These are phyloP conservation scores for Eriocheir sinensis DNA, from an alignment of 1,140 invertebrate genomes.

Conservation along the genomic window DNA sequence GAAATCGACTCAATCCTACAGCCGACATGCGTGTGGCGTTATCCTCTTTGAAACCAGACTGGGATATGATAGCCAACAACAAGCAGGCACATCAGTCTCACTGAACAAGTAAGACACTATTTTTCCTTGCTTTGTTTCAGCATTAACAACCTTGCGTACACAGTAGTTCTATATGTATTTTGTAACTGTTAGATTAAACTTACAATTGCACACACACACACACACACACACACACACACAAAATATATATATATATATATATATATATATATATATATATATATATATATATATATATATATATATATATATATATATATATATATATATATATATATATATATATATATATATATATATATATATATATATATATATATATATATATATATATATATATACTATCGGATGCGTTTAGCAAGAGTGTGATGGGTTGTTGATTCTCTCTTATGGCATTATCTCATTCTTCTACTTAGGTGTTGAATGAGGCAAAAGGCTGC, in stretches of 20 bases:
- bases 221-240: too few species aligned
- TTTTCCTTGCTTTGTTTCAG: constrained; percentile 46
- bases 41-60: constrained; percentile 56
- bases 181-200: neutral
- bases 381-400: constrained; percentile 43
- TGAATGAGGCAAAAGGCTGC: too few species aligned
- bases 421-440: neutral
- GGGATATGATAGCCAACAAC: constrained; percentile 28
- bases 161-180: neutral
- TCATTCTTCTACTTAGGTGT: too few species aligned
- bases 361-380: constrained; percentile 45
- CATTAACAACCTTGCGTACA: too few species aligned
- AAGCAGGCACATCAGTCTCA: constrained; percentile 41
- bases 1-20: constrained; percentile 33
- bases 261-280: too few species aligned
- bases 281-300: too few species aligned
- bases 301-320: too few species aligned
- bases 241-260: too few species aligned
- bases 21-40: constrained; percentile 49
- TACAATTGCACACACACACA: too few species aligned
- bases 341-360: constrained; percentile 45
- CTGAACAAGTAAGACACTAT: constrained; percentile 47
- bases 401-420: neutral
- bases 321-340: constrained; percentile 18
- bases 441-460: too few species aligned